Evolutionary conservation across 2,797 vertebrate species (phyloP), one percentile per base, ranked within the genome.

Genomic region (Chloroceryle amazona): DNA sequence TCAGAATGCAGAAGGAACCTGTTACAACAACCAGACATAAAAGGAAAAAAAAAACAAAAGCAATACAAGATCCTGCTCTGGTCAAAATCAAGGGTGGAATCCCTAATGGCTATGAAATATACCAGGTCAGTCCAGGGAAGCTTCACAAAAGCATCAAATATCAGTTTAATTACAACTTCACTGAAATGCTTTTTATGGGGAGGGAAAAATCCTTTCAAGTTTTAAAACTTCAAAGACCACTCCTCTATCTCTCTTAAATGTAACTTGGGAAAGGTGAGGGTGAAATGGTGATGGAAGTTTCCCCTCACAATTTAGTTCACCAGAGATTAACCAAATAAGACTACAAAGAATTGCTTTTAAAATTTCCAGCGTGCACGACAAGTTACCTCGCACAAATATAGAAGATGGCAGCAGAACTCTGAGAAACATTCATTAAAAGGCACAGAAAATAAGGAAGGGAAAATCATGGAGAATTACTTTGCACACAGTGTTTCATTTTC

Each of bases 391-490:
- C 16, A 60, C 28, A 75, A 79, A 79, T 12, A 62, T 3, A 81
- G 70, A 78, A 57, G 35, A 72, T 55, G 31, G 66, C 42, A 94
- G 35, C 58, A 95, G 68, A 94, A 83, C 49, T 87, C 81, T 41
- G 22, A 90, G 35, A 93, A 91, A 92, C 1, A 23, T 84, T 91
- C 89, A 92, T 95, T 95, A 82, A 81, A 94, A 71, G 7, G 26
- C 70, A 88, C 58, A 88, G 61, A 86, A 96, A 94, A 90, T n/a
- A 86, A 2, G 44, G 37, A 51, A 65, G 25, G 66, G 25, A 60
- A 62, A 65, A 91, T 10, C 13, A 83, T 25, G n/a, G 52, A 81
- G 49, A 78, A 78, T 61, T 81, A 52, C 13, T 87, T 83, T 14
- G 29, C 57, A 65, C 28, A 33, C 22, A 4, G 66, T 26, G 16